Evolutionary conservation across 2,888 invertebrate genomes (phyloP), one percentile per base, ranked within the genome.

Genomic region (Alentia gelatinosa): DNA sequence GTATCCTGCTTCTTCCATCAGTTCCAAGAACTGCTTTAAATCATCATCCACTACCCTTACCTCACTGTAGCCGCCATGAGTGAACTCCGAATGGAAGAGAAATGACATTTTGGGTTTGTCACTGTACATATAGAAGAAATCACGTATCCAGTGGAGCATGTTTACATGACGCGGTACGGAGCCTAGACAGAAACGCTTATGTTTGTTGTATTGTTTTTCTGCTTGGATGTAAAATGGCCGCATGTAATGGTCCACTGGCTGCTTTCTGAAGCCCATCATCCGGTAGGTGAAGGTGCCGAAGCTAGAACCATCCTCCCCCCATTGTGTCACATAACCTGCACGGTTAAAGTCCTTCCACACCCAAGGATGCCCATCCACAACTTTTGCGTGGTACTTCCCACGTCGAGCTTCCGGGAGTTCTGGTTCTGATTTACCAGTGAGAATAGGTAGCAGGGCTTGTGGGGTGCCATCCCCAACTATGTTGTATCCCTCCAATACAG

Each of bases 231-330:
- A 94, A 95, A 97, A 98, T 0, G 98, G 97, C 42, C 98, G 96
- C 96, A 98, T 97, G 95, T 98, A 99, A 96, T 99, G 98, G 96
- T 99, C 98, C 0, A 98, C 98, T 0, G 99, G 99, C 93, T 97
- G 97, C 1, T 97, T 96, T 50, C 97, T 96, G 95, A 99, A 99
- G 0, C 99, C 99, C 93, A 98, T 98, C 95, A 99, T 97, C 19
- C 99, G 97, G 96, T 98, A 98, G 1, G 98, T 98, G 95, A 99
- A 99, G 0, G 98, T 98, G 0, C 98, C 98, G 37, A 98, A 97
- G 94, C 97, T 96, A 0, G 98, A 98, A 93, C 97, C 97, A 95
- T 99, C 99, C 95, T 99, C 99, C 94, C 98, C 97, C 95, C 98
- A 99, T 0, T 97, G 98, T 0, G 98, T 98, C 39, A 95, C 95